Evolutionary conservation across 2,113 vertebrate species (phyloP), one percentile per base, ranked within the genome.

Genomic region (Pelusios castaneus): DNA sequence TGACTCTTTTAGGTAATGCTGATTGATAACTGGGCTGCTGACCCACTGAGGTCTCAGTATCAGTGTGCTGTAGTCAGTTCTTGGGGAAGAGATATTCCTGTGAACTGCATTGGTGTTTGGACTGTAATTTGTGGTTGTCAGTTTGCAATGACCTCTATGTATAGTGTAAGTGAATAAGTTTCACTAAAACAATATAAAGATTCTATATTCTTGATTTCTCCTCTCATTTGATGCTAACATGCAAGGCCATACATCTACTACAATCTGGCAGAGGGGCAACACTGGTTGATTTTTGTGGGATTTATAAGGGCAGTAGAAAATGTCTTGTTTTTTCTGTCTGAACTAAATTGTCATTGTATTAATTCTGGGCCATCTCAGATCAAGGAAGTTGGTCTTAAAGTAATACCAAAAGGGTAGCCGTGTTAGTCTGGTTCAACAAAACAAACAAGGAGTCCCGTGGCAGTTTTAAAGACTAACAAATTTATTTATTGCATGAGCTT

Each of bases 101-200:
- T 52, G 51, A 52, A 52, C 51, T 52, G 51, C 63, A 1, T 14
- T 87, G 51, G 3, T 89, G 13, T 38, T 91, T 52, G 51, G 14
- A 52, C 51, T 17, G 51, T 5, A 52, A 52, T 52, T 52, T 17
- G 13, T 52, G 51, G 17, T 52, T 52, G 16, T 16, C 51, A 16
- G 51, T 52, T 52, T 52, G 51, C n/a, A 22, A 55, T 63, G 16
- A 19, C 24, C 0, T 0, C 2, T 0, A 5, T 16, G 4, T 77
- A 67, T 54, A 80, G 16, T 10, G 10, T 51, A 43, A 41, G 7
- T 43, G 38, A 92, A 51, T 5, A 80, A 4, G 29, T 67, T 45
- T 80, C 8, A 25, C 3, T 41, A 49, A 82, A 54, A 49, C n/a
- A 2, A 1, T 6, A 38, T 0, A 5, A 3, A 12, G 38, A 84